Evolutionary conservation across 2,888 invertebrate species (phyloP).

Genomic region (Aleiodes testaceus): DNA sequence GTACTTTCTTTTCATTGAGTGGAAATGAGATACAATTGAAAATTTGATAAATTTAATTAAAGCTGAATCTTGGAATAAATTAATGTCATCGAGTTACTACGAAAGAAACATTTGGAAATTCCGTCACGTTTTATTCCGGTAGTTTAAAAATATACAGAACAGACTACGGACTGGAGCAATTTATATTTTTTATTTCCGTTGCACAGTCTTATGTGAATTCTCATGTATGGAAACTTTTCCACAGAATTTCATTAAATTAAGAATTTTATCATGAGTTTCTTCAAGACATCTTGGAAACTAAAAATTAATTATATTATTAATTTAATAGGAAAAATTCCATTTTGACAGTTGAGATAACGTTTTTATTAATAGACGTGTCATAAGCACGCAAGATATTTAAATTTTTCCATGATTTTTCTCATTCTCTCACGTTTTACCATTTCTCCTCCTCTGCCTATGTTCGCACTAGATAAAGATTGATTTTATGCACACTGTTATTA

Average conservation of each 20-base stretch:
- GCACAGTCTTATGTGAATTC: not conserved
- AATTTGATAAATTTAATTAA: too few species aligned
- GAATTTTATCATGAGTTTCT: too few species aligned
- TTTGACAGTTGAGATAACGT: not conserved
- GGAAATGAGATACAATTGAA: too few species aligned
- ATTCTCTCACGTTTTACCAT: not conserved
- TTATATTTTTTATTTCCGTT: constrained; percentile 5
- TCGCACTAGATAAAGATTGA: not conserved
- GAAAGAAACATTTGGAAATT: not conserved
- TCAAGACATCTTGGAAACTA: too few species aligned
- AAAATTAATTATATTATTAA: not conserved
- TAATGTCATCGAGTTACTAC: not conserved
- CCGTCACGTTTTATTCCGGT: not conserved
- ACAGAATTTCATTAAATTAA: not conserved
- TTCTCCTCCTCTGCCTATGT: not conserved
- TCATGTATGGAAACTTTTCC: not conserved
- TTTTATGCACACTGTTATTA: not conserved
- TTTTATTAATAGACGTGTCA: constrained; percentile 12
- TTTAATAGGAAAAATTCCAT: not conserved
- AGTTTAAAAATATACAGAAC: constrained; percentile 5
- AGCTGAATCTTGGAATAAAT: too few species aligned
- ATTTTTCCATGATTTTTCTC: not conserved
- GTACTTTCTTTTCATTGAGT: too few species aligned
- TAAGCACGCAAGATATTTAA: not conserved
- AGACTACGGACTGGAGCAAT: not conserved